phyloP scores from a whole-genome alignment of 2,113 vertebrate genomes.

The Limanda limanda region DNA sequence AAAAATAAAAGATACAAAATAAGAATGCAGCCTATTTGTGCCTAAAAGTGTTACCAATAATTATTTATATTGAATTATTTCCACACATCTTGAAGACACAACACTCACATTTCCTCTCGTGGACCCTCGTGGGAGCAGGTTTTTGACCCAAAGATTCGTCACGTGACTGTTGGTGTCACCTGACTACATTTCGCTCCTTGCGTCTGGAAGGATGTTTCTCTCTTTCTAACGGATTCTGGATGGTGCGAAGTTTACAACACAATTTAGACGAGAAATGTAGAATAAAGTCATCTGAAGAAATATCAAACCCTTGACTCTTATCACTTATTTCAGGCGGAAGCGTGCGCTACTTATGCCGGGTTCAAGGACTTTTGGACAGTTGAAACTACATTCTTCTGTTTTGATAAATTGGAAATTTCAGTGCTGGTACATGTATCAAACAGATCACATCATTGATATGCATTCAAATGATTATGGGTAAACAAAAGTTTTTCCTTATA shows the following conservation, averaged over 20 bases:
- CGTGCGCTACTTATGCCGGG: neutral
- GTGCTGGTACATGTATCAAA: neutral
- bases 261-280: neutral
- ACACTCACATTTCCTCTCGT: neutral
- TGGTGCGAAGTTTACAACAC: neutral
- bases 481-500: neutral
- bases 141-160: neutral
- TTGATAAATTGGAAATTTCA: too few species aligned
- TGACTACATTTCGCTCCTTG: too few species aligned
- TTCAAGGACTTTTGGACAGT: too few species aligned
- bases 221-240: neutral
- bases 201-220: too few species aligned
- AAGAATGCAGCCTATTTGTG: too few species aligned
- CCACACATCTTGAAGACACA: neutral
- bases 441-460: neutral
- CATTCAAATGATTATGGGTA: too few species aligned
- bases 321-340: neutral
- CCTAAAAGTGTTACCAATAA: too few species aligned
- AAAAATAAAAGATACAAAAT: too few species aligned
- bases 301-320: too few species aligned
- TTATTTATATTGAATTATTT: too few species aligned
- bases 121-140: neutral
- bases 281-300: neutral
- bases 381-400: too few species aligned
- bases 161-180: too few species aligned